These are phyloP conservation scores for Polia nebulosa DNA, from an alignment of 2,888 invertebrate genomes.

Conservation along the genomic window DNA sequence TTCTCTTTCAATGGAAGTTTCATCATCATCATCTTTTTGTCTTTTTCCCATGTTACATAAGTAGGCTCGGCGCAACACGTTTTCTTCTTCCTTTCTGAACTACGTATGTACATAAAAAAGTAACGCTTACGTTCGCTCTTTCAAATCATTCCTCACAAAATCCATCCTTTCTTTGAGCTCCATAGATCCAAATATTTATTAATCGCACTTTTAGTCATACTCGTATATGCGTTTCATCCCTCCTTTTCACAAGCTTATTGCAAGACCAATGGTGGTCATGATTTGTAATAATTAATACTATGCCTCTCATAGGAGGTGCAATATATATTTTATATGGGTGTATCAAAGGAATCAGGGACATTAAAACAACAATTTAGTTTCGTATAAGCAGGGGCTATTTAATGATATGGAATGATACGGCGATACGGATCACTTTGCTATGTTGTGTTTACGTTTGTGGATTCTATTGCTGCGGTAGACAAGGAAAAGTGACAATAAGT, in stretches of 20 bases:
- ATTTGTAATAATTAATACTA: not conserved
- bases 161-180: not conserved
- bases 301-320: not conserved
- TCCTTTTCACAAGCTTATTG: not conserved
- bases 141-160: not conserved
- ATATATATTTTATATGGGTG: not conserved
- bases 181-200: not conserved
- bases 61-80: too few relatives aligned
- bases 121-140: not conserved
- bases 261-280: too few relatives aligned
- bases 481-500: conserved; percentile 27
- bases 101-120: too few relatives aligned
- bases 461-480: conserved; percentile 34
- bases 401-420: conserved; percentile 64
- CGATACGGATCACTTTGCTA: conserved; percentile 53
- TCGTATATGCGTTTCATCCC: not conserved
- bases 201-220: not conserved
- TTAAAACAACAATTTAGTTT: conserved; percentile 51
- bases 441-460: conserved; percentile 23
- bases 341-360: conserved; percentile 3
- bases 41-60: not conserved
- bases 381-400: conserved; percentile 56
- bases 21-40: not conserved
- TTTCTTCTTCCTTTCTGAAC: not conserved
- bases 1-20: not conserved